Conservation (phyloP, 2,888 invertebrate species). For the Cylloceria caligata region DNA sequence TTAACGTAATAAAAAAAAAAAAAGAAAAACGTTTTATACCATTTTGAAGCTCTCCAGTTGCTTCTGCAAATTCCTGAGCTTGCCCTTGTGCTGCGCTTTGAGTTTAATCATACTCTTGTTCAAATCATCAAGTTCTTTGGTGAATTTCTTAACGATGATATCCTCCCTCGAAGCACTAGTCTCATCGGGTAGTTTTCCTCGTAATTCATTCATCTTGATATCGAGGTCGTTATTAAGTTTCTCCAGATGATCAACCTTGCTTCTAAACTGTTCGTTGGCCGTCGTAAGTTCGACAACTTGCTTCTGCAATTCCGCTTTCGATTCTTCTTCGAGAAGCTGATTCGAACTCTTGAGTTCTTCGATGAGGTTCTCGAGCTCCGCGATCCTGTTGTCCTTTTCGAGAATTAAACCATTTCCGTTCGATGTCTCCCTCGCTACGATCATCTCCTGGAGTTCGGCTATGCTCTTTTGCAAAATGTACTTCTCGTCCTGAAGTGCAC, state of each 20-base stretch:
- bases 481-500: slow-evolving; percentile 79
- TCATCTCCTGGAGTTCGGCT: slow-evolving; percentile 78
- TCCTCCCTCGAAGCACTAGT: slow-evolving; percentile 74
- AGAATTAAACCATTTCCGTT: slow-evolving; percentile 73
- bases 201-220: slow-evolving; percentile 73
- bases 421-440: slow-evolving; percentile 73
- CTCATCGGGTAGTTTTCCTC: slow-evolving; percentile 71
- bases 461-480: slow-evolving; percentile 79
- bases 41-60: slow-evolving; percentile 85
- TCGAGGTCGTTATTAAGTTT: slow-evolving; percentile 76
- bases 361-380: slow-evolving; percentile 83
- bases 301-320: slow-evolving; percentile 77
- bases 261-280: slow-evolving; percentile 78
- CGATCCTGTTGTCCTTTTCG: slow-evolving; percentile 84
- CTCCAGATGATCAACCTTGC: slow-evolving; percentile 77
- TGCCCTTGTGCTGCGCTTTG: slow-evolving; percentile 90
- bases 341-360: slow-evolving; percentile 81
- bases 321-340: slow-evolving; percentile 78
- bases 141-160: slow-evolving; percentile 86
- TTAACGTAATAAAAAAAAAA: background rate
- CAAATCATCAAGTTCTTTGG: slow-evolving; percentile 90
- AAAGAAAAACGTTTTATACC: slow-evolving; percentile 72
- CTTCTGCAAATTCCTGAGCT: slow-evolving; percentile 91
- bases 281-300: slow-evolving; percentile 75
- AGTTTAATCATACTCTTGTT: slow-evolving; percentile 92